Evolutionary conservation across 2,888 invertebrate genomes (phyloP).

Genomic region (Orgyia antiqua): DNA sequence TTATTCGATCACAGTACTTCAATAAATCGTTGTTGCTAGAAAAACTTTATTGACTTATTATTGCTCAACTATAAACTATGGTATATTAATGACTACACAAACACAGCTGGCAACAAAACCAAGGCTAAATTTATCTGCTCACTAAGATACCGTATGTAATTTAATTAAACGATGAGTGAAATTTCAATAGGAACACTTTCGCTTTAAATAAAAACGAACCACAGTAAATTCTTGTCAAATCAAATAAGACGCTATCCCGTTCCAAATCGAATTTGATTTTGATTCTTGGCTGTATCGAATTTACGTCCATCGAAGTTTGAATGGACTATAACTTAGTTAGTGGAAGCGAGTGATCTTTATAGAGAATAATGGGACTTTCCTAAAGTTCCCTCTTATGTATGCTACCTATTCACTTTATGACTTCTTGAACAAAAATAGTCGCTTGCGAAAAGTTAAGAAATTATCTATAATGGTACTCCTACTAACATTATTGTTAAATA

Average conservation of each 20-base stretch:
- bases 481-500: no score
- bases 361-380: constrained; percentile 31
- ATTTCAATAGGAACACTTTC: constrained; percentile 27
- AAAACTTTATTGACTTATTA: no score
- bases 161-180: constrained; percentile 28
- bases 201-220: constrained; percentile 30
- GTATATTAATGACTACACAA: no score
- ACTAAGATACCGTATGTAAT: constrained; percentile 24
- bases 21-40: no score
- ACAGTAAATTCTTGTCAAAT: constrained; percentile 31
- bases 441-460: not conserved
- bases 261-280: constrained; percentile 40
- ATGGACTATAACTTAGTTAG: constrained; percentile 51
- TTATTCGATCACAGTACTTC: no score
- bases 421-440: not conserved
- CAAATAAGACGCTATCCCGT: constrained; percentile 37
- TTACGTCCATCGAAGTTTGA: constrained; percentile 47
- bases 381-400: constrained; percentile 27
- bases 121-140: constrained; percentile 13
- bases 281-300: constrained; percentile 42
- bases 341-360: constrained; percentile 36
- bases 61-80: no score
- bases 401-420: constrained; percentile 12
- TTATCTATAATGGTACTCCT: no score
- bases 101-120: constrained; percentile 26